Evolutionary conservation across 2,888 invertebrate genomes (phyloP).

Genomic region (Caenorhabditis sp.): DNA sequence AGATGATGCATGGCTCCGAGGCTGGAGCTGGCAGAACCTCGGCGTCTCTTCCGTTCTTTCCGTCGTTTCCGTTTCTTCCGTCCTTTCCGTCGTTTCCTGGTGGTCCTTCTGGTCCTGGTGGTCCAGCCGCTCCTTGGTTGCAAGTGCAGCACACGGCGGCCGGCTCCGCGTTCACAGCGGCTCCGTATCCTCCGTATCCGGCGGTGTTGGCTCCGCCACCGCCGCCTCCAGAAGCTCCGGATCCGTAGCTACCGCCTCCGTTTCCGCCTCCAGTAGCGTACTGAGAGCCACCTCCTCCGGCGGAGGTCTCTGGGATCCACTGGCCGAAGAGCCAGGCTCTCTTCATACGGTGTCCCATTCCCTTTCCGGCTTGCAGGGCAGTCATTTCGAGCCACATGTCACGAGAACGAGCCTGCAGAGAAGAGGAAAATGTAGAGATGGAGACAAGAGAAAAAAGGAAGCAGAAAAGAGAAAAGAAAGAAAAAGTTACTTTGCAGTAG

Average conservation of each 20-base stretch:
- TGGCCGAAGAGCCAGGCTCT: constrained; percentile 75
- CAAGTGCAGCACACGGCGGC: constrained; percentile 72
- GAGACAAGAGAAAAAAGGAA: constrained; percentile 1
- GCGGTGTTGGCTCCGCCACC: constrained; percentile 50
- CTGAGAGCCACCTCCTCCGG: constrained; percentile 66
- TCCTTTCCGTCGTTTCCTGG: constrained; percentile 74
- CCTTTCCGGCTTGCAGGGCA: constrained; percentile 74
- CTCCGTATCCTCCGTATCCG: constrained; percentile 71
- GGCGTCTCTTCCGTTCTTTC: constrained; percentile 71
- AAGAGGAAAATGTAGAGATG: not conserved
- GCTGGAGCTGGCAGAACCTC: constrained; percentile 70
- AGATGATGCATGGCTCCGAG: constrained; percentile 74
- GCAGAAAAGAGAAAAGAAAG: not conserved
- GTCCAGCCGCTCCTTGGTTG: constrained; percentile 73
- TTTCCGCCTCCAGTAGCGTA: constrained; percentile 15
- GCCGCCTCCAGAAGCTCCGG: constrained; percentile 56
- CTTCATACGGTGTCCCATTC: constrained; percentile 69
- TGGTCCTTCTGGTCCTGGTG: constrained; percentile 74
- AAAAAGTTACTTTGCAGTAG: constrained; percentile 69
- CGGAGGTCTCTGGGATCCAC: constrained; percentile 72
- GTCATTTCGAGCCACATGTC: constrained; percentile 76
- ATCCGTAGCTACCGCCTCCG: constrained; percentile 58
- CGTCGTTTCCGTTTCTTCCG: constrained; percentile 71
- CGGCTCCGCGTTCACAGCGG: constrained; percentile 72
- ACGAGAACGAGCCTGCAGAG: constrained; percentile 69